Evolutionary conservation across 92 coral and sea anemone species (phyloP), one percentile per base, ranked within the genome.

Genomic region (Porites rus): DNA sequence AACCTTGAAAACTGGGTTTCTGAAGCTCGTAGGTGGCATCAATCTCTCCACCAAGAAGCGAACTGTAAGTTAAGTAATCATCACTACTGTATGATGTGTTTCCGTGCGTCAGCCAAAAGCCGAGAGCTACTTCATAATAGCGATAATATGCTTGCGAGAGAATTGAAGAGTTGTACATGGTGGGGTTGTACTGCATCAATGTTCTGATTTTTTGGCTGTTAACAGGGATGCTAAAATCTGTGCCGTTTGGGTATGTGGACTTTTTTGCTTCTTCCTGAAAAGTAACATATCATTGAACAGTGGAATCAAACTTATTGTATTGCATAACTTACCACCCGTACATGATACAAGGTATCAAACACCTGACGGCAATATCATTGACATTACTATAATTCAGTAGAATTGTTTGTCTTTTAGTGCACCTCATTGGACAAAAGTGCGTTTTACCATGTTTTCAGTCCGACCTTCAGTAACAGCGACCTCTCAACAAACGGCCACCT

Each of bases 121-220:
- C 90, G 61, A 96, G 92, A 53, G 96, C 98, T 56, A 94, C 92
- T 84, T 96, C 98, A 83, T 92, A 94, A 87, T 90, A 96, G 12
- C 98, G 94, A 83, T 96, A 96, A 79, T 92, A 96, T 11, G 90
- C 89, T 51, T 92, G 94, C 12, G 98, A 82, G 19, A 94, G 63
- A 76, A 71, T 51, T 31, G 95, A 62, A 56, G 88, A 86, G 91
- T 96, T 90, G 90, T 88, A 96, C 13, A 90, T 71, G 17, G 43
- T 25, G 0, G 97, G 96, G 88, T 94, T 92, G 69, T 78, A 71
- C 64, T 83, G 81, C 97, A 96, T 96, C 65, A 96, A 80, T 31
- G 85, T 85, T 65, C 60, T 72, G 46, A 94, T 93, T 80, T 94
- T 96, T 61, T 90, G 74, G 25, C 89, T 66, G 81, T 77, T 94